These are phyloP conservation scores for Epinephelus awoara DNA, from an alignment of 2,797 vertebrate species.

Conservation along the genomic window DNA sequence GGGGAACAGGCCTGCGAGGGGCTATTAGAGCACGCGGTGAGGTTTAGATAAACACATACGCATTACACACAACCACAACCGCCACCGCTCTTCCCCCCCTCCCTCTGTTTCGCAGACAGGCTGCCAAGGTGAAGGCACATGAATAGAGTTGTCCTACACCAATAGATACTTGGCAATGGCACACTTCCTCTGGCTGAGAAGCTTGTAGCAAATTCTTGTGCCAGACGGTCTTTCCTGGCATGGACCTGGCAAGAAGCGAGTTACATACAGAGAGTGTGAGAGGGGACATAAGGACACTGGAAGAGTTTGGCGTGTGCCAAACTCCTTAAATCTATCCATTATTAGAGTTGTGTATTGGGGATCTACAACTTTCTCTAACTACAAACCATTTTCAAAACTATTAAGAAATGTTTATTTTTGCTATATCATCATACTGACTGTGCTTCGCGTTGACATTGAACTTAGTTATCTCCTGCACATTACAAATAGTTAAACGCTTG, in stretches of 20 bases:
- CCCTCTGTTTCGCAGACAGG: conserved; percentile 44
- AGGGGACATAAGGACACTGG: conserved; percentile 1
- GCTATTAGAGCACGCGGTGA: conserved; percentile 64
- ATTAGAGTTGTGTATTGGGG: background rate
- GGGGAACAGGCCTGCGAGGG: conserved; percentile 49
- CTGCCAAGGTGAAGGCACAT: conserved; percentile 72
- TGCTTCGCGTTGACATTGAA: background rate
- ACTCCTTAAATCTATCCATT: conserved; percentile 6
- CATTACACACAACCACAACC: conserved; percentile 35
- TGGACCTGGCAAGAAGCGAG: conserved; percentile 37
- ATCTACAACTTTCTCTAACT: conserved; percentile 3
- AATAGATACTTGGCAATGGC: conserved; percentile 71
- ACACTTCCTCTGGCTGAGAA: conserved; percentile 68
- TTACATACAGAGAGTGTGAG: conserved; percentile 23
- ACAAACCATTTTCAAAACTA: background rate
- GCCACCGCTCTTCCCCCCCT: conserved; percentile 14
- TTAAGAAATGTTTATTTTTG: background rate
- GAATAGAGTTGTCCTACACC: conserved; percentile 70
- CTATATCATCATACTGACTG: background rate
- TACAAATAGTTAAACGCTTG: background rate
- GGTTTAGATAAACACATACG: conserved; percentile 64
- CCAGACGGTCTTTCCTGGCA: conserved; percentile 65
- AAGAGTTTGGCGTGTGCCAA: conserved; percentile 2
- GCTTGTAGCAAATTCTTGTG: conserved; percentile 54
- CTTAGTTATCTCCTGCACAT: background rate